These are phyloP conservation scores for Lacerta agilis DNA, from an alignment of 2,797 vertebrate genomes.

Conservation along the genomic window DNA sequence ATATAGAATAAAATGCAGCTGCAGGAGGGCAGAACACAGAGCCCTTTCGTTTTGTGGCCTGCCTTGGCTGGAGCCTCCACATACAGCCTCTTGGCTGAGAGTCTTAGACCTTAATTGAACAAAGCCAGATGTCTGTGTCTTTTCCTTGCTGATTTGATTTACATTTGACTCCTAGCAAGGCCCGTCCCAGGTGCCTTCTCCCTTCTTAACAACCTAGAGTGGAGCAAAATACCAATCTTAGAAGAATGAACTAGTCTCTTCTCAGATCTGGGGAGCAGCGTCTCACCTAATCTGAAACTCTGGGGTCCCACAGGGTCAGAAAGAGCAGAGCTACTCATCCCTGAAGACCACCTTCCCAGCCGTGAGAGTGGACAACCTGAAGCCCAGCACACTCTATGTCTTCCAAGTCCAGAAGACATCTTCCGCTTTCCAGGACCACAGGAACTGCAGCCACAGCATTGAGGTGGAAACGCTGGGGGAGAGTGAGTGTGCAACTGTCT, in stretches of 20 bases:
- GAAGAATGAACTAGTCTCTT: background rate
- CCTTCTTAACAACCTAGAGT: background rate
- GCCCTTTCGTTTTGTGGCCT: too few relatives aligned
- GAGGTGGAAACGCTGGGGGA: conserved; percentile 94
- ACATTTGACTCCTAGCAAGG: too few relatives aligned
- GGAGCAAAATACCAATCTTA: background rate
- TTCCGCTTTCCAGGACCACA: conserved; percentile 78
- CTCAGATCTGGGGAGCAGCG: background rate
- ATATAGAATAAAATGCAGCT: too few relatives aligned
- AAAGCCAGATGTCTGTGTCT: too few relatives aligned
- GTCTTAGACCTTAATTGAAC: too few relatives aligned
- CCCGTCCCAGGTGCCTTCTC: too few relatives aligned
- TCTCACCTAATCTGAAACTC: background rate
- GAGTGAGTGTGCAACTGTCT: conserved; percentile 79
- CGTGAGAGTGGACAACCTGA: conserved; percentile 92
- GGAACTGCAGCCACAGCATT: conserved; percentile 87
- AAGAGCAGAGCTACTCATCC: conserved; percentile 93
- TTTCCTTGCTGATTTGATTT: too few relatives aligned
- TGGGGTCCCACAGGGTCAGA: conserved; percentile 85
- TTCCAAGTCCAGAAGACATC: conserved; percentile 90
- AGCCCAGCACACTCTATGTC: conserved; percentile 91
- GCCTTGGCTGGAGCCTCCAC: too few relatives aligned
- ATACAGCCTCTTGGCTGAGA: too few relatives aligned
- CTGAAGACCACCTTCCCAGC: conserved; percentile 89
- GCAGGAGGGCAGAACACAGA: too few relatives aligned